Evolutionary conservation across 2,888 invertebrate genomes (phyloP).

Genomic region (Harmothoe impar): DNA sequence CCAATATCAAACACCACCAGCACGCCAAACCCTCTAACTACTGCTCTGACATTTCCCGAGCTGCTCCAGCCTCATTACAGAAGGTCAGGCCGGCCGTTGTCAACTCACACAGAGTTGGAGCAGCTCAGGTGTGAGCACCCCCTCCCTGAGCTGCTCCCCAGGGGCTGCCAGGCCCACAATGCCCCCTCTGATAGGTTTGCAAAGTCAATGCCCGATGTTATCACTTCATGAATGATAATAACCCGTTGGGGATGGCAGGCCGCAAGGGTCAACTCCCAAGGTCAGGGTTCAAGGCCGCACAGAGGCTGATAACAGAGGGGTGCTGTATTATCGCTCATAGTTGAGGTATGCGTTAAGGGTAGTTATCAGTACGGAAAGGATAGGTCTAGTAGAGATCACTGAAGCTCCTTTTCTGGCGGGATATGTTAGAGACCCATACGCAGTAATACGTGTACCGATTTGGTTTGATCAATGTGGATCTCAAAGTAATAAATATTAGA

Average conservation of each 20-base stretch:
- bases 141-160: background rate
- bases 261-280: background rate
- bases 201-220: slow-evolving; percentile 34
- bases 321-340: background rate
- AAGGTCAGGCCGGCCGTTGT: background rate
- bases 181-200: background rate
- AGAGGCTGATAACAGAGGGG: background rate
- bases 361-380: too few relatives aligned
- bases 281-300: slow-evolving; percentile 11
- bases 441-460: too few relatives aligned
- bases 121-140: slow-evolving; percentile 8
- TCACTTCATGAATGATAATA: slow-evolving; percentile 42
- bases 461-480: too few relatives aligned
- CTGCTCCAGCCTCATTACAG: background rate
- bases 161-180: background rate
- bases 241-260: background rate
- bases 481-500: too few relatives aligned
- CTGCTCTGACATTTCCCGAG: too few relatives aligned
- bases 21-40: too few relatives aligned
- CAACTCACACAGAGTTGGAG: background rate
- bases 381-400: too few relatives aligned
- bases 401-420: too few relatives aligned
- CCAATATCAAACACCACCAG: too few relatives aligned
- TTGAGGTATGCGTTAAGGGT: background rate
- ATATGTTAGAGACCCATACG: too few relatives aligned